Conservation (phyloP, 2,113 vertebrate genomes). For the Vanacampus margaritifer region DNA sequence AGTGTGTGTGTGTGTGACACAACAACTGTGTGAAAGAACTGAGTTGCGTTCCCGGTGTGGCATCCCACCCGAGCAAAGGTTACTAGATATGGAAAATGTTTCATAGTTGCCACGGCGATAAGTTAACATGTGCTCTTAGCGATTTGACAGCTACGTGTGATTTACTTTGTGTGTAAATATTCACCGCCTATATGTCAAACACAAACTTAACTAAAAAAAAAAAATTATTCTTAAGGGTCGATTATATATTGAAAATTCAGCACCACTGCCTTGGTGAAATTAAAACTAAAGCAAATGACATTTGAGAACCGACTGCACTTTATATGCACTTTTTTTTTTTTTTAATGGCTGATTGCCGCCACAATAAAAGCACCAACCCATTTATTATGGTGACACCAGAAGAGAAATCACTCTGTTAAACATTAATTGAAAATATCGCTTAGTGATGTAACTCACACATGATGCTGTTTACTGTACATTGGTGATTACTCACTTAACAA, state of each 20-base stretch:
- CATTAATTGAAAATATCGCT: conserved; percentile 25
- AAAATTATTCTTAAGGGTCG: neutral
- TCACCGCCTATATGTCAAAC: neutral
- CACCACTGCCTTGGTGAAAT: neutral
- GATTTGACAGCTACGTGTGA: conserved; percentile 1
- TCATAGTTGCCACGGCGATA: conserved; percentile 1
- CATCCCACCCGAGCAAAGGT: conserved; percentile 47
- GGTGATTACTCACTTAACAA: neutral
- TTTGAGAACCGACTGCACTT: neutral
- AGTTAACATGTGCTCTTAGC: neutral
- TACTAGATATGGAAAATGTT: conserved; percentile 9
- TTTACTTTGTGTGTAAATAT: neutral
- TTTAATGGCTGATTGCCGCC: no score
- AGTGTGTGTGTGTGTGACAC: neutral
- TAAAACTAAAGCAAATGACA: neutral
- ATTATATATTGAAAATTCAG: neutral
- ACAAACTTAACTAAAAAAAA: neutral
- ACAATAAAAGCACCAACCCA: neutral
- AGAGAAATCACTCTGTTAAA: conserved; percentile 14
- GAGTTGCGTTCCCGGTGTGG: conserved; percentile 27
- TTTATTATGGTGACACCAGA: neutral
- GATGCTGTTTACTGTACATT: neutral
- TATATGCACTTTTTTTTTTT: no score
- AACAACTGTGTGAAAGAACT: neutral
- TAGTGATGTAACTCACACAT: conserved; percentile 3